phyloP scores from a whole-genome alignment of 2,888 invertebrate genomes.

The Fragum whitleyi region DNA sequence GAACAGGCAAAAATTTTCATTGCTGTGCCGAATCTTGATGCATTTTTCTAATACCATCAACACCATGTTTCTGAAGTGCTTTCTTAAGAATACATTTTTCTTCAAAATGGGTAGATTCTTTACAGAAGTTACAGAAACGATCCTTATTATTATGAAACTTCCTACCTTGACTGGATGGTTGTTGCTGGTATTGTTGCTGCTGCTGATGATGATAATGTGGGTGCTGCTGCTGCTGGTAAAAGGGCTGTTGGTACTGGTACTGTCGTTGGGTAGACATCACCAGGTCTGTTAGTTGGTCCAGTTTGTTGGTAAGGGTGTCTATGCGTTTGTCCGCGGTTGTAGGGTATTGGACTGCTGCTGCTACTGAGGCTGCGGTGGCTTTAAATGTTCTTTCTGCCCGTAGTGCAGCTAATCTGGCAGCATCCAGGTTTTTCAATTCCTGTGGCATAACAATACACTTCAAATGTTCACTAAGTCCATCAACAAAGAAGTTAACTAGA shows the following conservation, averaged over 20 bases:
- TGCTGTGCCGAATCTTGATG: neutral
- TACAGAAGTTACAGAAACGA: neutral
- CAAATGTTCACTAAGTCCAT: neutral
- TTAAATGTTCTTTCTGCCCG: conserved; percentile 15
- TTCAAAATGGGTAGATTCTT: neutral
- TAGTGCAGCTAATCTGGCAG: conserved; percentile 26
- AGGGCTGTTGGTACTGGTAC: too few relatives aligned
- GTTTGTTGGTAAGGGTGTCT: too few relatives aligned
- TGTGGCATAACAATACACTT: conserved; percentile 21
- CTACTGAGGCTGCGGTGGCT: conserved; percentile 6
- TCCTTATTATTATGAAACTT: neutral
- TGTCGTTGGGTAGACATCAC: too few relatives aligned
- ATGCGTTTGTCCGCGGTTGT: too few relatives aligned
- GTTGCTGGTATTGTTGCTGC: too few relatives aligned
- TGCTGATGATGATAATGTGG: too few relatives aligned
- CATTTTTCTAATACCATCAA: too few relatives aligned
- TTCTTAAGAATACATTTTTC: neutral
- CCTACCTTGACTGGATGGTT: neutral
- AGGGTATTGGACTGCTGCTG: neutral
- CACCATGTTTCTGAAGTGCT: neutral
- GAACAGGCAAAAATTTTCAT: neutral
- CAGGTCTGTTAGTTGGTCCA: too few relatives aligned
- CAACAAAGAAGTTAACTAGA: conserved; percentile 5
- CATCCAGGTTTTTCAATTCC: neutral
- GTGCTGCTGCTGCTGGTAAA: too few relatives aligned